Conservation (phyloP, 2,113 vertebrate species). For the Vulpes lagopus region DNA sequence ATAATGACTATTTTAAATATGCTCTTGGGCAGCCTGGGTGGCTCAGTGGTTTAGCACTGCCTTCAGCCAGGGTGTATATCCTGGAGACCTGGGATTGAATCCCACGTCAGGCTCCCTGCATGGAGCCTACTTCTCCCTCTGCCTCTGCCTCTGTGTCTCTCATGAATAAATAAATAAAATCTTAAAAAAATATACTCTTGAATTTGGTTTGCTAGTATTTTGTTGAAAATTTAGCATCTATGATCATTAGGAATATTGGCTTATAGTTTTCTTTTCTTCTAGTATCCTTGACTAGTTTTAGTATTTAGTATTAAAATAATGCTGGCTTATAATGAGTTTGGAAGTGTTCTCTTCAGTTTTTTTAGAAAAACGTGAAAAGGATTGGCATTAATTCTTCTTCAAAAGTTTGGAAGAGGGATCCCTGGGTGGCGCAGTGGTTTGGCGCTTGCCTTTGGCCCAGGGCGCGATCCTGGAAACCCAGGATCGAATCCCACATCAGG, state of each 20-base stretch:
- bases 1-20: neutral
- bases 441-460: no score
- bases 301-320: neutral
- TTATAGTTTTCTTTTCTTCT: neutral
- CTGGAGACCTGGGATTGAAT: no score
- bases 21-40: no score
- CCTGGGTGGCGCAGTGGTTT: no score
- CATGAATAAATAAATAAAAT: no score
- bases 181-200: neutral
- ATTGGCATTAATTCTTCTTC: neutral
- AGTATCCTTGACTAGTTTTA: neutral
- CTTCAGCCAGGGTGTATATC: no score
- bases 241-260: neutral
- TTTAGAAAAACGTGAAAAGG: neutral
- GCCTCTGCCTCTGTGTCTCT: no score
- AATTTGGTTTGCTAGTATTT: neutral
- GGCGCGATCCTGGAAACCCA: no score
- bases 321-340: neutral
- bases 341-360: neutral
- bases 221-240: neutral
- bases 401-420: neutral
- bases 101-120: no score
- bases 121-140: no score
- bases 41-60: no score
- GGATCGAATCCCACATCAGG: no score